Percentiles rank a stretch among this genome's conserved stretches.
Conservation (phyloP, 2,113 vertebrate species). For the Gobiocypris rarus region DNA sequence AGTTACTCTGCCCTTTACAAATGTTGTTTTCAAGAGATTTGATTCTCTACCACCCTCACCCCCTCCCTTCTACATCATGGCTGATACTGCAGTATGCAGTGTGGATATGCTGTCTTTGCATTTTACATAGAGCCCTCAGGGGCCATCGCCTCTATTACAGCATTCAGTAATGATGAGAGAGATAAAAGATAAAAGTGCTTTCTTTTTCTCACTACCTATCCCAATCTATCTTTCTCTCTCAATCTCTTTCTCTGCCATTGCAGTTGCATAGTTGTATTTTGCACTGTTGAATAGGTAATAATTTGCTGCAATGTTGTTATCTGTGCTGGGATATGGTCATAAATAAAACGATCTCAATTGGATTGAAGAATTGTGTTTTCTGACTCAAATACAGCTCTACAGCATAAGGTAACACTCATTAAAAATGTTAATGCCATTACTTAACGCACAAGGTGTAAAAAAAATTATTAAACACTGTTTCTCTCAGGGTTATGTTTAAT, state of each 20-base stretch:
- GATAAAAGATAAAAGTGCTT: constrained; percentile 63
- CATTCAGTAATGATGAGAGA: constrained; percentile 62
- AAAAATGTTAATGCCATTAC: not conserved
- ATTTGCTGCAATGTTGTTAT: not conserved
- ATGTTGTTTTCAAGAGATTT: constrained; percentile 50
- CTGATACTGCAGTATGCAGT: constrained; percentile 44
- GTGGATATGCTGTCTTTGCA: constrained; percentile 52
- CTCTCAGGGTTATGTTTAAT: too few relatives aligned
- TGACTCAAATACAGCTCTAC: not conserved
- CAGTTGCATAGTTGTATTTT: not conserved
- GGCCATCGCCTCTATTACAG: constrained; percentile 63
- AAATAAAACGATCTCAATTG: not conserved
- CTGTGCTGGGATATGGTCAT: not conserved
- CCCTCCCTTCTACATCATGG: constrained; percentile 34
- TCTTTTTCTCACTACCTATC: constrained; percentile 13
- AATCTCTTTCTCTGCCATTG: not conserved
- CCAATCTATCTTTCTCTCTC: constrained; percentile 17
- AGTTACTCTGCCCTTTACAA: constrained; percentile 41
- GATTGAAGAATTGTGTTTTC: not conserved
- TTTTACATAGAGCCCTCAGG: constrained; percentile 59
- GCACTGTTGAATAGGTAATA: not conserved
- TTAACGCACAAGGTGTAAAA: not conserved
- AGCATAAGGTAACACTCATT: not conserved
- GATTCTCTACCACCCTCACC: not conserved
- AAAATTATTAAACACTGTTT: not conserved